Evolutionary conservation across 1,140 invertebrate species (phyloP).

Genomic region (Hypothenemus hampei): DNA sequence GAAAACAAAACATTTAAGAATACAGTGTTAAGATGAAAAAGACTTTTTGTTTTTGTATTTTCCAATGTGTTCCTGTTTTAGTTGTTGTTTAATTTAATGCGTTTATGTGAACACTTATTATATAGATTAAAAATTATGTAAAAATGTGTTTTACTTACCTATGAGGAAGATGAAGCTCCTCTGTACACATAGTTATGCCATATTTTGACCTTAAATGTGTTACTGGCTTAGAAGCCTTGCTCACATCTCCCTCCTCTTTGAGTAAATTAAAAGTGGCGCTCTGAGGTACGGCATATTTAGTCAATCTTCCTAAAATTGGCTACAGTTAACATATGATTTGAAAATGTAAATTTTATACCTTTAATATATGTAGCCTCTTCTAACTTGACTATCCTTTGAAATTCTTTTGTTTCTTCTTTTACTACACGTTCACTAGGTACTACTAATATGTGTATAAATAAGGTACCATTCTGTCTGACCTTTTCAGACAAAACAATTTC

Average conservation of each 20-base stretch:
- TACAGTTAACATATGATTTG: background rate
- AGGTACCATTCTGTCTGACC: conserved; percentile 38
- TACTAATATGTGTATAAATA: conserved; percentile 38
- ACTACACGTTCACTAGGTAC: conserved; percentile 31
- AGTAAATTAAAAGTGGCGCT: conserved; percentile 43
- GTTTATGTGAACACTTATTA: too few relatives aligned
- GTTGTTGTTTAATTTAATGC: too few relatives aligned
- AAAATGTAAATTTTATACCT: conserved; percentile 7
- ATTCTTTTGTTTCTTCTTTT: conserved; percentile 28
- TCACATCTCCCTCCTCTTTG: conserved; percentile 28
- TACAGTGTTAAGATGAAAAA: too few relatives aligned
- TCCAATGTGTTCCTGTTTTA: too few relatives aligned
- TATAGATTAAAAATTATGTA: too few relatives aligned
- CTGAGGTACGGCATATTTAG: conserved; percentile 39
- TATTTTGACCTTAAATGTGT: conserved; percentile 40
- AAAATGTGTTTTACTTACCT: too few relatives aligned
- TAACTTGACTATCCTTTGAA: conserved; percentile 25
- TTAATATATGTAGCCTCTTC: conserved; percentile 34
- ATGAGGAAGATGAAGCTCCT: conserved; percentile 38
- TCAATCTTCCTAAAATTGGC: conserved; percentile 29
- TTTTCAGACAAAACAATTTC: conserved; percentile 30
- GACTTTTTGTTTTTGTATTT: too few relatives aligned
- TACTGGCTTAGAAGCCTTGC: conserved; percentile 32
- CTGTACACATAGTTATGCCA: conserved; percentile 40
- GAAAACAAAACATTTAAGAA: too few relatives aligned